Evolutionary conservation across 1,140 invertebrate species (phyloP), one percentile per base, ranked within the genome.

Genomic region (Drosophila pseudoobscura): DNA sequence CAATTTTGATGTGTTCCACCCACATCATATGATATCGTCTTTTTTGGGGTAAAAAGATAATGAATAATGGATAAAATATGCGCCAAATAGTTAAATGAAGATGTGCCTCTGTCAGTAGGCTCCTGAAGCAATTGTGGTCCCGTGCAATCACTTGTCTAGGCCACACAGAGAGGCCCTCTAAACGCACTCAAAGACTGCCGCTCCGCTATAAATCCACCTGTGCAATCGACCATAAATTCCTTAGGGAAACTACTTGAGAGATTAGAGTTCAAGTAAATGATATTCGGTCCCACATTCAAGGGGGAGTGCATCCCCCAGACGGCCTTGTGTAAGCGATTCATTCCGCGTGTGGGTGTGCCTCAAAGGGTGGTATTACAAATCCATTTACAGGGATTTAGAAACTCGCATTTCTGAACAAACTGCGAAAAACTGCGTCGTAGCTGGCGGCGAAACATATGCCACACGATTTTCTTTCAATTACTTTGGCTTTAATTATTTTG

Each of bases 201-300:
- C 35, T 3, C 31, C 29, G 31, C 3, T 20, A 56, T 35, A 56
- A 57, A 64, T 64, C 41, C 20, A 39, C 7, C 8, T 39, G 24
- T 45, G 17, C 15, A 31, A 26, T 9, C 13, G 29, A 52, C 31
- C 44, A 72, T 45, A 72, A 71, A 52, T 45, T 58, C 35, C 60
- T 26, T 44, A 44, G 44, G 49, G 13, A 29, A 53, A 65, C 46
- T 49, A 71, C 64, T 76, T 46, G 31, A 80, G 35, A 64, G 64
- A 80, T 75, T 64, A 64, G 45, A 8, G 9, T 6, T 6, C 11
- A 49, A 45, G 44, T 43, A n/a, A 68, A 39, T 57, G 51, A 3
- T 43, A 43, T 56, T 31, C 9, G 15, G 11, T 3, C 1, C 13
- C 62, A 41, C 50, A 22, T 43, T 35, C 35, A 24, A 13, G 13